Evolutionary conservation across 1,140 invertebrate species (phyloP).

Genomic region (Drosophila busckii): DNA sequence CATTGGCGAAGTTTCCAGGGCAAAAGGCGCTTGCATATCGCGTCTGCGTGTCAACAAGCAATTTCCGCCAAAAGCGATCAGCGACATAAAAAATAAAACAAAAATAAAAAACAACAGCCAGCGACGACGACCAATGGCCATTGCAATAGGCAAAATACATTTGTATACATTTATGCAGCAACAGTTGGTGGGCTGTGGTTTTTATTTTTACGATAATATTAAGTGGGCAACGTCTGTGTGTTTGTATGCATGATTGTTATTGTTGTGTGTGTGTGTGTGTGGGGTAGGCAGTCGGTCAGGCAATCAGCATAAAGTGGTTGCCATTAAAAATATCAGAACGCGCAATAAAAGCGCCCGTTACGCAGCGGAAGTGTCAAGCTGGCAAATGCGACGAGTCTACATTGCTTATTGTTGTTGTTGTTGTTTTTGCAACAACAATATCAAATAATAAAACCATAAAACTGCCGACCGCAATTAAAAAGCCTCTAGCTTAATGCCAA

Average conservation of each 20-base stretch:
- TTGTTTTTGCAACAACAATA: conserved; percentile 31
- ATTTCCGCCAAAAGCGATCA: conserved; percentile 57
- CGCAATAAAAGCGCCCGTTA: conserved; percentile 62
- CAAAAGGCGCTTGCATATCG: conserved; percentile 1
- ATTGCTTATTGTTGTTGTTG: conserved; percentile 14
- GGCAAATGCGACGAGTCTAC: not conserved
- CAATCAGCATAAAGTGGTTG: conserved; percentile 74
- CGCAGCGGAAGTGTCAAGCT: conserved; percentile 50
- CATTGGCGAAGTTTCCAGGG: too few relatives aligned
- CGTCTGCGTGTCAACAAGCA: conserved; percentile 70
- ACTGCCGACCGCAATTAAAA: conserved; percentile 67
- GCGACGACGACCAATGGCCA: conserved; percentile 25
- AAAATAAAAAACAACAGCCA: conserved; percentile 7
- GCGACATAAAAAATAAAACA: conserved; percentile 7
- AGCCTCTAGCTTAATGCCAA: conserved; percentile 40
- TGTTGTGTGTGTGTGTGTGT: too few relatives aligned
- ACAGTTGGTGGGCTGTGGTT: conserved; percentile 52
- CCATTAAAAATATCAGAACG: conserved; percentile 73
- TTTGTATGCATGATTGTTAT: conserved; percentile 5
- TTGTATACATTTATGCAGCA: conserved; percentile 30
- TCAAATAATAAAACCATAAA: conserved; percentile 74
- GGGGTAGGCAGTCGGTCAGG: conserved; percentile 27
- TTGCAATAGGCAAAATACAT: conserved; percentile 33
- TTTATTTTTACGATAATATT: conserved; percentile 72
- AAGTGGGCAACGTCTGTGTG: conserved; percentile 40